A percentile compares a stretch with the other conserved stretches of the same genome.
Evolutionary conservation across 2,888 invertebrate species (phyloP).

Genomic region (Mantis religiosa): DNA sequence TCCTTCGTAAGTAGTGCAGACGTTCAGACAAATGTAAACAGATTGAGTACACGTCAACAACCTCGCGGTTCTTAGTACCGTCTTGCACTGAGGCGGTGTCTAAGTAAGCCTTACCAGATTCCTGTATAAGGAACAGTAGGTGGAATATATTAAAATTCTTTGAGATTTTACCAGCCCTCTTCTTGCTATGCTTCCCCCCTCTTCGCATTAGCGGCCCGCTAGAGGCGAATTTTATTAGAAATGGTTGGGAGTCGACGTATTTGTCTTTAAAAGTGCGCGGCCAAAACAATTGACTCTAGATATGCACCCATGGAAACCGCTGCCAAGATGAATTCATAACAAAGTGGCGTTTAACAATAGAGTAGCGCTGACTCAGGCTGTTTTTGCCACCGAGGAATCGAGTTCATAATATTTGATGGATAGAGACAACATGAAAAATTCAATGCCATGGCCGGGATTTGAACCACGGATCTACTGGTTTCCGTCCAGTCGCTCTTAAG

Average conservation of each 20-base stretch:
- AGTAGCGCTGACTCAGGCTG: no score
- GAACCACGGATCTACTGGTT: no score
- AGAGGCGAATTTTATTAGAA: background rate
- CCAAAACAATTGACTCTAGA: background rate
- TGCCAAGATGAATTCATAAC: no score
- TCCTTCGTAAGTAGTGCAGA: no score
- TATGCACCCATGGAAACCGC: background rate
- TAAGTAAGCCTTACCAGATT: background rate
- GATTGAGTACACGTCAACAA: no score
- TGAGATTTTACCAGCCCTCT: background rate
- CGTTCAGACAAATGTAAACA: no score
- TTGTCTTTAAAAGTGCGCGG: background rate
- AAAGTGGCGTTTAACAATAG: no score
- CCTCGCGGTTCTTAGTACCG: background rate
- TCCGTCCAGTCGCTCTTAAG: no score
- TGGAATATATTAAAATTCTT: slow-evolving; percentile 12
- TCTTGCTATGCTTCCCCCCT: background rate
- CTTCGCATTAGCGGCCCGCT: background rate
- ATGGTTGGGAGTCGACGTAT: background rate
- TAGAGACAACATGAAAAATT: no score
- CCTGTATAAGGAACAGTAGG: background rate
- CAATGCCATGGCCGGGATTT: no score
- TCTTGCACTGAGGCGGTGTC: background rate
- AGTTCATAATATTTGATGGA: no score
- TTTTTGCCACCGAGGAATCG: no score